A percentile compares a stretch with the other conserved stretches of the same genome.
Evolutionary conservation across 1,140 invertebrate species (phyloP).

Genomic region (Glossosoma conforme): DNA sequence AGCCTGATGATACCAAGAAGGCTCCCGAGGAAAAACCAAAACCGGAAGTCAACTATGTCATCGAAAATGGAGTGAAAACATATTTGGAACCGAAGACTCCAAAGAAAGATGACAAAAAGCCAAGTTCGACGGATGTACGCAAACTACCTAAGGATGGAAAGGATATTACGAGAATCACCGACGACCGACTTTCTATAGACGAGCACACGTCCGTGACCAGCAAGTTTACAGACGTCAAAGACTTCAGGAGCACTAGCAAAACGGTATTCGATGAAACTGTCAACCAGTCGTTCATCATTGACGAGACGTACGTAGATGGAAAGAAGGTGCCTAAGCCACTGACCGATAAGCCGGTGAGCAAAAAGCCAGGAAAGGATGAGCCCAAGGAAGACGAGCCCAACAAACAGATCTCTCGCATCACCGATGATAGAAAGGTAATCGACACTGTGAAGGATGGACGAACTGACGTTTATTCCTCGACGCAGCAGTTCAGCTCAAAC

Average conservation of each 20-base stretch:
- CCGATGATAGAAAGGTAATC: slow-evolving; percentile 33
- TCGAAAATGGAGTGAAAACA: slow-evolving; percentile 47
- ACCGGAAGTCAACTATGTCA: slow-evolving; percentile 38
- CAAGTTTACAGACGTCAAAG: slow-evolving; percentile 20
- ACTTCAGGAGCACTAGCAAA: slow-evolving; percentile 5
- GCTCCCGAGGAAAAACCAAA: neutral
- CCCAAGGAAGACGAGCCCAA: slow-evolving; percentile 19
- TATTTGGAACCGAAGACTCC: slow-evolving; percentile 34
- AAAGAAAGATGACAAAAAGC: slow-evolving; percentile 12
- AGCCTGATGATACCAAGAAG: neutral
- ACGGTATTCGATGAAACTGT: slow-evolving; percentile 14
- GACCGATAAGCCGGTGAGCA: neutral
- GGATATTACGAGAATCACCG: slow-evolving; percentile 1
- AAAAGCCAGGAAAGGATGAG: slow-evolving; percentile 5
- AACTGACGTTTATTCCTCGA: slow-evolving; percentile 35
- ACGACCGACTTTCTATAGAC: slow-evolving; percentile 10
- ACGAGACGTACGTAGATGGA: slow-evolving; percentile 13
- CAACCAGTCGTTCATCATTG: slow-evolving; percentile 17
- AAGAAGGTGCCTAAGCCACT: neutral
- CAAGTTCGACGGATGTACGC: slow-evolving; percentile 1
- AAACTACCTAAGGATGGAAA: slow-evolving; percentile 8
- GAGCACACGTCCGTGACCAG: slow-evolving; percentile 3
- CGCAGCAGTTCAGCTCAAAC: slow-evolving; percentile 35
- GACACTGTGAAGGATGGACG: slow-evolving; percentile 47
- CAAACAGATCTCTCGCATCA: slow-evolving; percentile 9